These are phyloP conservation scores for Galagoides demidoff DNA, from an alignment of 2,797 vertebrate genomes.

Conservation along the genomic window DNA sequence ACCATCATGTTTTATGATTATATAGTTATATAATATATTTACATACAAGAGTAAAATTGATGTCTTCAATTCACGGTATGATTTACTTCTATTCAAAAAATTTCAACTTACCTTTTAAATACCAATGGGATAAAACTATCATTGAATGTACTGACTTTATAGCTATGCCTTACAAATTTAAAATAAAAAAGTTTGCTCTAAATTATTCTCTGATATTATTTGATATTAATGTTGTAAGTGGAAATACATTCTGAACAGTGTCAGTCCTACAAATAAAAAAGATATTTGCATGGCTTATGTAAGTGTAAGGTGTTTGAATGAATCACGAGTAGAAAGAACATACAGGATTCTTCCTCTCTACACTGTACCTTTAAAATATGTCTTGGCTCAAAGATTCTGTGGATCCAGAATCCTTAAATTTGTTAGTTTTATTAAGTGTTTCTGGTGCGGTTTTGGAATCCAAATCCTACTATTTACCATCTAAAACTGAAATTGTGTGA, in stretches of 20 bases:
- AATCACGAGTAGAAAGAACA: not conserved
- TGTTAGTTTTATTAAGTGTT: not conserved
- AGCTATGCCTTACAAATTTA: not conserved
- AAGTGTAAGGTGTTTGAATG: not conserved
- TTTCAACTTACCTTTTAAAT: not conserved
- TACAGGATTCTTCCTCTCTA: not conserved
- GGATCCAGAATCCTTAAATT: not conserved
- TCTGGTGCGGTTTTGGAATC: not conserved
- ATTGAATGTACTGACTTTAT: not conserved
- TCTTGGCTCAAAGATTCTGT: not conserved
- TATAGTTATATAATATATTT: not conserved
- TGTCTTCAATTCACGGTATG: not conserved
- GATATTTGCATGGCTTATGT: not conserved
- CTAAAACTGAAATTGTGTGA: not conserved
- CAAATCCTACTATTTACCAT: not conserved
- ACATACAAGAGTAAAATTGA: not conserved
- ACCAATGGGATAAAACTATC: not conserved
- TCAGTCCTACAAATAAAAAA: not conserved
- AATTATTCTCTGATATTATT: not conserved
- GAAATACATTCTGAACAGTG: not conserved
- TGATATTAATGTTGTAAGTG: slow-evolving; percentile 18
- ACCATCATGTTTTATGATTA: not conserved
- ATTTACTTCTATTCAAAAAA: slow-evolving; percentile 14
- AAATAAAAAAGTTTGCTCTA: not conserved
- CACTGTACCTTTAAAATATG: not conserved